A percentile compares a stretch with the other conserved stretches of the same genome.
These are phyloP conservation scores for Coreoperca whiteheadi DNA, from an alignment of 2,113 vertebrate genomes.

Conservation along the genomic window DNA sequence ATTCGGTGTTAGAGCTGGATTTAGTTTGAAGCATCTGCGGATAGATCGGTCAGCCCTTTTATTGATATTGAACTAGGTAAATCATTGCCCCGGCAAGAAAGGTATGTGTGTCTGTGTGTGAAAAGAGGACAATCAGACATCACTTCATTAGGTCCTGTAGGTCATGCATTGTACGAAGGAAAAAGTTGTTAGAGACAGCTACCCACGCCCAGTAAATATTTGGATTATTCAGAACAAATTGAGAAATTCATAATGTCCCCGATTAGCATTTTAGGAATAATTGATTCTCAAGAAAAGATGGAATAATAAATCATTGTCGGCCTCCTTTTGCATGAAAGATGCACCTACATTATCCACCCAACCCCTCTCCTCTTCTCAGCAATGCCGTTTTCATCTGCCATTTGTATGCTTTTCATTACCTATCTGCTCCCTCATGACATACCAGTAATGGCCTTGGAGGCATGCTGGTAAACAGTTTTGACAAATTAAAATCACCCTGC, in stretches of 20 bases:
- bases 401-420: slow-evolving; percentile 87
- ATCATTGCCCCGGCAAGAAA: slow-evolving; percentile 30
- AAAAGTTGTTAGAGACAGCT: slow-evolving; percentile 70
- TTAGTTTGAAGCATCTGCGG: slow-evolving; percentile 34
- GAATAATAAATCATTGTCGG: slow-evolving; percentile 82
- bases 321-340: slow-evolving; percentile 71
- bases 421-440: slow-evolving; percentile 82
- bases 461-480: slow-evolving; percentile 87
- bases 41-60: slow-evolving; percentile 39
- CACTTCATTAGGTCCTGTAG: slow-evolving; percentile 55
- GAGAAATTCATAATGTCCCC: slow-evolving; percentile 80
- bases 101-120: neutral
- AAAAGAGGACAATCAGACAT: slow-evolving; percentile 43
- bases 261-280: slow-evolving; percentile 84
- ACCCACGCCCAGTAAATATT: slow-evolving; percentile 76
- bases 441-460: slow-evolving; percentile 84
- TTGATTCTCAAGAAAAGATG: slow-evolving; percentile 84
- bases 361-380: slow-evolving; percentile 45
- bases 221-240: slow-evolving; percentile 84
- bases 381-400: slow-evolving; percentile 76
- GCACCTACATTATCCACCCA: slow-evolving; percentile 63
- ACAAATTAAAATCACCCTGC: slow-evolving; percentile 87
- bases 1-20: slow-evolving; percentile 26
- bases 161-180: slow-evolving; percentile 65
- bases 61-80: slow-evolving; percentile 50